These are phyloP conservation scores for Galeruca laticollis DNA, from an alignment of 2,888 invertebrate species.

Conservation along the genomic window DNA sequence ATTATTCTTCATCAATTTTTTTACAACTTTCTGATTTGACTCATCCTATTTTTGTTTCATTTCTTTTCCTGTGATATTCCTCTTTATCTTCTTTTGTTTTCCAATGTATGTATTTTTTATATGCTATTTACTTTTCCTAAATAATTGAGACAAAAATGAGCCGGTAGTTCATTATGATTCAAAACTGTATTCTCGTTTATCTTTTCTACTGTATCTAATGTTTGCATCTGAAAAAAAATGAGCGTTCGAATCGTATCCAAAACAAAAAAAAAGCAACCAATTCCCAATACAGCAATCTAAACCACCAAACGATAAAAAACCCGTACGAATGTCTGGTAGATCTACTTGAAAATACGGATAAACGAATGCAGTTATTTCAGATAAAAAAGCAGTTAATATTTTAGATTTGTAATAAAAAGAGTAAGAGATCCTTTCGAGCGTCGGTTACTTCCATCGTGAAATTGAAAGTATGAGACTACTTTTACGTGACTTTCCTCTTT, in stretches of 20 bases:
- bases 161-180: no score
- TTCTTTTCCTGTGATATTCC: no score
- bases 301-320: conserved; percentile 20
- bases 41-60: no score
- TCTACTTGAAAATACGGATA: conserved; percentile 16
- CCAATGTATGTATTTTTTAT: no score
- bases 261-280: conserved; percentile 8
- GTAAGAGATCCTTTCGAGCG: conserved; percentile 4
- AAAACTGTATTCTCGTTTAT: no score
- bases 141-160: no score
- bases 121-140: no score
- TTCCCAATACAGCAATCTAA: conserved; percentile 12
- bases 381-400: conserved; percentile 29
- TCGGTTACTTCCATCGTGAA: neutral
- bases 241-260: conserved; percentile 21
- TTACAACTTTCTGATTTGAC: no score
- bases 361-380: conserved; percentile 29
- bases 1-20: no score
- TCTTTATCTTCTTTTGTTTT: no score
- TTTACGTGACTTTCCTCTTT: conserved; percentile 9
- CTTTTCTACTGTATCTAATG: no score
- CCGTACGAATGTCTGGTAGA: conserved; percentile 5
- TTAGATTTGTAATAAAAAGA: conserved; percentile 17
- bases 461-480: conserved; percentile 6
- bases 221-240: conserved; percentile 21